Evolutionary conservation across 2,888 invertebrate genomes (phyloP), one percentile per base, ranked within the genome.

Genomic region (Ochropleura leucogaster): DNA sequence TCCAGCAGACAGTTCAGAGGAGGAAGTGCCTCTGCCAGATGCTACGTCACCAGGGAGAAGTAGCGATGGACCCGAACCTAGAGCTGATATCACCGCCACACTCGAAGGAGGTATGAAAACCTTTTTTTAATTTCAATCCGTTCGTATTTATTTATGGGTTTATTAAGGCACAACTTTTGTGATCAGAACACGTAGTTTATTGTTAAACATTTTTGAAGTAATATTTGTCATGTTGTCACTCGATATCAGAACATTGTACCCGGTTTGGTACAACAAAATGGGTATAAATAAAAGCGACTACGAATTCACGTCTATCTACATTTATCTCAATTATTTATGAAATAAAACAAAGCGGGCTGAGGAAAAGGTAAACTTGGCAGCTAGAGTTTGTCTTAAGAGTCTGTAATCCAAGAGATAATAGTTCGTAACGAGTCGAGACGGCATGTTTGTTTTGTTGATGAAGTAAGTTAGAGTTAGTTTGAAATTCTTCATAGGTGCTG

Each of bases 1-100:
- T 70, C 96, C 96, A 9, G 96, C 94, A 12, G 96, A 96, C 79
- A 96, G 96, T 80, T 96, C 96, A 10, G 96, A 96, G 73, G 96
- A 96, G 80, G 96, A 96, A 81, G 94, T 96, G 64, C 94, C 95
- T 68, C 84, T 96, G 49, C 94, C 96, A 57, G 96, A 96, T 83
- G 95, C 96, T 4, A 95, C 96, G 3, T 96, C 96, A 2, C 96
- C 96, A 0, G 96, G 96, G 7, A 89, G 96, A 75, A 96, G 96
- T 87, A 96, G 96, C 67, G 96, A 96, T 84, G 96, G 96, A 3
- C 96, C 96, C 0, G 96, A 96, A 85, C 96, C 96, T 0, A 92
- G 94, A 80, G 96, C 96, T 55, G 96, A 96, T 84, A 96, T 96
- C 68, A 96, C 96, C 4, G 96, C 96, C 8, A 93, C 93, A 20